Percentiles rank a stretch among this genome's conserved stretches.
phyloP scores from a whole-genome alignment of 2,888 invertebrate species.

The Ceriagrion tenellum region DNA sequence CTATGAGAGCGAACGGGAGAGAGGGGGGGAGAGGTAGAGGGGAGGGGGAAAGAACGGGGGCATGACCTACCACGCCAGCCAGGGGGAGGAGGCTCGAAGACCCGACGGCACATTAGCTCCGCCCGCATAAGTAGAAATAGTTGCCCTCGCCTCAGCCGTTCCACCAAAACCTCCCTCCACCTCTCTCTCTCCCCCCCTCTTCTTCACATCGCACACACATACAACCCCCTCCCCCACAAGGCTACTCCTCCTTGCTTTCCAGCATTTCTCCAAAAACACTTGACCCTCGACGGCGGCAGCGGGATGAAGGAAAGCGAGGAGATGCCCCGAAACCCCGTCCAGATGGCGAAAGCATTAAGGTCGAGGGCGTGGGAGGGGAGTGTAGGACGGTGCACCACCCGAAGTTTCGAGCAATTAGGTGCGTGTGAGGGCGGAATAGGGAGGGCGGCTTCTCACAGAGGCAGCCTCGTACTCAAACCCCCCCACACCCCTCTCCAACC shows the following conservation, averaged over 20 bases:
- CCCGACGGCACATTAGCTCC: constrained; percentile 63
- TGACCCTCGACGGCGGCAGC: not conserved
- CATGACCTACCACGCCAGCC: not conserved
- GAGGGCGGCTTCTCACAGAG: not conserved
- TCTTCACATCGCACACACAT: not conserved
- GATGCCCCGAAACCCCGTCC: not conserved
- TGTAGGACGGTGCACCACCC: constrained; percentile 1
- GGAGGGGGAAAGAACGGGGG: not conserved
- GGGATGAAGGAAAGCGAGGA: not conserved
- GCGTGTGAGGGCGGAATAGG: not conserved
- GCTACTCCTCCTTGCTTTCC: not conserved
- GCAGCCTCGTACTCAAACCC: too few relatives aligned
- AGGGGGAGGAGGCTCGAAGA: not conserved
- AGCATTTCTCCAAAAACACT: constrained; percentile 33
- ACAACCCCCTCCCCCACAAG: not conserved
- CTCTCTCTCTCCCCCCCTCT: not conserved
- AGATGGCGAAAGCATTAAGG: constrained; percentile 64
- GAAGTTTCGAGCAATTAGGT: constrained; percentile 33
- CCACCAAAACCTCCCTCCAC: not conserved
- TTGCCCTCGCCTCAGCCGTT: constrained; percentile 20
- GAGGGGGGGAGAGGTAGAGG: not conserved
- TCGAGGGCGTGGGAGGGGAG: not conserved
- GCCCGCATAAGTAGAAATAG: constrained; percentile 62
- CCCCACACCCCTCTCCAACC: too few relatives aligned
- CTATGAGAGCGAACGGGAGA: not conserved